Evolutionary conservation across 2,113 vertebrate genomes (phyloP), one percentile per base, ranked within the genome.

Genomic region (Chaenogobius annularis): DNA sequence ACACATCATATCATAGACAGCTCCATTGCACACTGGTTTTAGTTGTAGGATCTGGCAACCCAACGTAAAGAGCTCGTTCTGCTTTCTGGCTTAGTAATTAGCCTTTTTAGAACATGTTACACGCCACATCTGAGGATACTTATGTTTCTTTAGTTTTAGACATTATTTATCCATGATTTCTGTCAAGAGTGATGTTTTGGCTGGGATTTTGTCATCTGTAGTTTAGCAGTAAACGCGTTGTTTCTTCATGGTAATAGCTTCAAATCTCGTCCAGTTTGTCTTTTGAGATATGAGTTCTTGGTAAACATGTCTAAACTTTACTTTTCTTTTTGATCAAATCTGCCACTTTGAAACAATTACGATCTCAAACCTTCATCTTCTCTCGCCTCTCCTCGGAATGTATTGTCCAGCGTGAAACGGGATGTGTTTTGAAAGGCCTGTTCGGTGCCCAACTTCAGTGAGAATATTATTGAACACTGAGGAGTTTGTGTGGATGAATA

Each of bases 391-490:
- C 79, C 22, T 78, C 68, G 80, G 88, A 90, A 91, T 89, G 90
- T 81, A 92, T 93, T 94, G 93, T 94, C 93, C 92, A 82, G 85
- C 86, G 65, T 73, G 82, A 58, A 85, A 91, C 92, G 90, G 93
- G 92, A 88, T 88, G 80, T n/a, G 91, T 26, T 64, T 89, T 93
- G 90, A 88, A 63, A 61, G 80, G 77, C 66, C 87, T 35, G 35
- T 6, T 35, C 3, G 3, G 35, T 35, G 35, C n/a, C 6, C 35
- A 6, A 88, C 86, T 91, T 93, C 93, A 93, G 93, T 93, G 91
- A 94, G 93, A 94, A n/a, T n/a, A 94, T 94, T 94, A 94, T 94
- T 94, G 90, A 94, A 93, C 85, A 87, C 89, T 89, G 82, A 89
- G 87, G 90, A 92, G 88, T 92, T 93, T 91, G 92, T 93, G 89